Conservation (phyloP, 2,113 vertebrate species). For the Antigone vipio region DNA sequence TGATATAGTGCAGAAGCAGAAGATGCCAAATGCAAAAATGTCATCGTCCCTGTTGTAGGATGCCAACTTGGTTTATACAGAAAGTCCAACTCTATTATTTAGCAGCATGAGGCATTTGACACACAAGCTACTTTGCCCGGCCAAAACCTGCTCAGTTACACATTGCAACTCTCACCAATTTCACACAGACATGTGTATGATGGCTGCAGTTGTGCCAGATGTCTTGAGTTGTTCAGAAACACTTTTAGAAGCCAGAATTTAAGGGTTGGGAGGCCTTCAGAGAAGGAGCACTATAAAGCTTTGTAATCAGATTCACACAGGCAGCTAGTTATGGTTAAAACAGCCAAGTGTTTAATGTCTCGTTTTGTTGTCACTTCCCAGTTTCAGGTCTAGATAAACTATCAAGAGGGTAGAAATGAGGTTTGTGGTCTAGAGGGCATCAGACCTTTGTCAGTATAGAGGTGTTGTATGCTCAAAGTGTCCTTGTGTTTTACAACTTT, state of each 20-base stretch:
- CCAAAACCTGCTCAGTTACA: background rate
- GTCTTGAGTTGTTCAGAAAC: background rate
- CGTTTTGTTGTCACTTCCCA: background rate
- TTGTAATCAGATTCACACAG: background rate
- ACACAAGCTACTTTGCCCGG: background rate
- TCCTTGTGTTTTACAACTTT: background rate
- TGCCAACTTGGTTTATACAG: background rate
- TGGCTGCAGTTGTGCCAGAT: background rate
- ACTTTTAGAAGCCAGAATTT: background rate
- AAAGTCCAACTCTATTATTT: background rate
- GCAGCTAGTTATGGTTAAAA: background rate
- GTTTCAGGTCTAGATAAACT: background rate
- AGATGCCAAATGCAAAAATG: slow-evolving; percentile 1
- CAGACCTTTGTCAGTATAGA: background rate
- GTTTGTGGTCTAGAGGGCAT: background rate
- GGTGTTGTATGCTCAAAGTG: background rate
- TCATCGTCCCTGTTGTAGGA: background rate
- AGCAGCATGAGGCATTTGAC: background rate
- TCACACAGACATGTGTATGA: background rate
- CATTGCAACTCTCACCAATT: background rate
- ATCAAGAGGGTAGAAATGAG: background rate
- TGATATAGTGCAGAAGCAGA: background rate
- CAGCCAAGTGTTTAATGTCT: background rate
- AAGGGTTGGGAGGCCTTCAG: background rate
- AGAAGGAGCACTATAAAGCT: background rate